Evolutionary conservation across 2,888 invertebrate genomes (phyloP).

Genomic region (Cryptocephalus primarius): DNA sequence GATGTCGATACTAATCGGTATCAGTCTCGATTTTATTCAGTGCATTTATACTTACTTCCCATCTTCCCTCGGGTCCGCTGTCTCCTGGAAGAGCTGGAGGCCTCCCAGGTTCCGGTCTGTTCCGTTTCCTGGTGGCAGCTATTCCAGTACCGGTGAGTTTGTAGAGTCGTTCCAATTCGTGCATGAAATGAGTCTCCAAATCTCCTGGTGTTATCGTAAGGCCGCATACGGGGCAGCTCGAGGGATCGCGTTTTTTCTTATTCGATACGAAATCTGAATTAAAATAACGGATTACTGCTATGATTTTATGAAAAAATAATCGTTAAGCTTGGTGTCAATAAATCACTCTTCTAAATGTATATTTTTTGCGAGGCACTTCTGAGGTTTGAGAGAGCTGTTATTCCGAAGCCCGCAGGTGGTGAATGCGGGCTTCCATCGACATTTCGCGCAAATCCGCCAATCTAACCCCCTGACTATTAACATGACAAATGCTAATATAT

Average conservation of each 20-base stretch:
- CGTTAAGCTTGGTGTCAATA: not conserved
- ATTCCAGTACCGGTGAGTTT: slow-evolving; percentile 43
- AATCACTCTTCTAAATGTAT: not conserved
- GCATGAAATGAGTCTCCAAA: slow-evolving; percentile 55
- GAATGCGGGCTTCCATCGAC: slow-evolving; percentile 4
- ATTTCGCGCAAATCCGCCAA: slow-evolving; percentile 33
- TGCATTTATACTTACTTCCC: slow-evolving; percentile 48
- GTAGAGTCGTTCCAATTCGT: slow-evolving; percentile 58
- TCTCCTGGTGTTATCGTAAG: slow-evolving; percentile 54
- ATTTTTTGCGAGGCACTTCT: no score
- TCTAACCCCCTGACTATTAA: slow-evolving; percentile 37
- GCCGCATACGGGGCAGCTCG: slow-evolving; percentile 58
- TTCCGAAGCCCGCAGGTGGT: not conserved
- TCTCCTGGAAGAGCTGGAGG: slow-evolving; percentile 37
- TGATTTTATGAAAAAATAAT: not conserved
- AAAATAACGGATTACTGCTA: slow-evolving; percentile 1
- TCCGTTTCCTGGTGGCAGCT: slow-evolving; percentile 38
- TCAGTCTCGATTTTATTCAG: no score
- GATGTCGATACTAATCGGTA: no score
- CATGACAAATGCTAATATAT: slow-evolving; percentile 41
- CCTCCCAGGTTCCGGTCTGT: slow-evolving; percentile 31
- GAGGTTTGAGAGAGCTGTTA: no score
- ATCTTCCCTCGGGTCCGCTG: slow-evolving; percentile 47
- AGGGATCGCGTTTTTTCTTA: slow-evolving; percentile 35
- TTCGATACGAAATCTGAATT: slow-evolving; percentile 24